A percentile compares a stretch with the other conserved stretches of the same genome.
phyloP scores from a whole-genome alignment of 53 echinoderm and acorn worm genomes.

The Antedon mediterranea region DNA sequence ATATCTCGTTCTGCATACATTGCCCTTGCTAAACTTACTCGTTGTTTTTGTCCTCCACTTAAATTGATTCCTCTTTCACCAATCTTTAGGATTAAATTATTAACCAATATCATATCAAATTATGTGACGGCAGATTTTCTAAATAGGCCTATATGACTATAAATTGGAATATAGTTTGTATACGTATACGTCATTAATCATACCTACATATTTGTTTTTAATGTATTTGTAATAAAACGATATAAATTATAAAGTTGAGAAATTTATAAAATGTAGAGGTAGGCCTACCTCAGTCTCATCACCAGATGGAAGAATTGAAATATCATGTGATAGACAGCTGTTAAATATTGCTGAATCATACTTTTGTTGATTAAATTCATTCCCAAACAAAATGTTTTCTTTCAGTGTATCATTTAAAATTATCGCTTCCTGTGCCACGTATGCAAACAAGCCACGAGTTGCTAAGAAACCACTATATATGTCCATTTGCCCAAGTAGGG shows the following conservation, averaged over 20 bases:
- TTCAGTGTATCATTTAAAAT: slow-evolving; percentile 51
- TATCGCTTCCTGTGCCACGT: slow-evolving; percentile 72
- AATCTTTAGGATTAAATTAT: slow-evolving; percentile 17
- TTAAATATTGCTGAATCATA: slow-evolving; percentile 40
- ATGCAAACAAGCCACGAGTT: slow-evolving; percentile 42
- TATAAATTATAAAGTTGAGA: no score
- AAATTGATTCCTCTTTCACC: slow-evolving; percentile 76
- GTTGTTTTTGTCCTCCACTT: slow-evolving; percentile 84
- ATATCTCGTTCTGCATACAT: slow-evolving; percentile 77
- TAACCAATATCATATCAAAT: neutral
- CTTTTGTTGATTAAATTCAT: slow-evolving; percentile 30
- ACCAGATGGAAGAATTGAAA: slow-evolving; percentile 55
- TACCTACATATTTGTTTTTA: no score
- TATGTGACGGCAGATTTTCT: neutral
- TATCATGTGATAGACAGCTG: slow-evolving; percentile 45
- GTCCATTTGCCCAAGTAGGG: slow-evolving; percentile 57
- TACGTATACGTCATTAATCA: no score
- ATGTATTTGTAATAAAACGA: no score
- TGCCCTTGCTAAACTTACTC: slow-evolving; percentile 75
- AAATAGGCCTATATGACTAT: neutral
- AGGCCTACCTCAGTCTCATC: slow-evolving; percentile 66
- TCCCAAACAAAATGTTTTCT: slow-evolving; percentile 62
- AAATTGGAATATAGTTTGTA: no score
- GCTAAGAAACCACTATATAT: slow-evolving; percentile 29
- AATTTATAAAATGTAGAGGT: no score